A percentile compares a stretch with the other conserved stretches of the same genome.
Evolutionary conservation across 2,113 vertebrate genomes (phyloP).

Genomic region (Octodon degus): DNA sequence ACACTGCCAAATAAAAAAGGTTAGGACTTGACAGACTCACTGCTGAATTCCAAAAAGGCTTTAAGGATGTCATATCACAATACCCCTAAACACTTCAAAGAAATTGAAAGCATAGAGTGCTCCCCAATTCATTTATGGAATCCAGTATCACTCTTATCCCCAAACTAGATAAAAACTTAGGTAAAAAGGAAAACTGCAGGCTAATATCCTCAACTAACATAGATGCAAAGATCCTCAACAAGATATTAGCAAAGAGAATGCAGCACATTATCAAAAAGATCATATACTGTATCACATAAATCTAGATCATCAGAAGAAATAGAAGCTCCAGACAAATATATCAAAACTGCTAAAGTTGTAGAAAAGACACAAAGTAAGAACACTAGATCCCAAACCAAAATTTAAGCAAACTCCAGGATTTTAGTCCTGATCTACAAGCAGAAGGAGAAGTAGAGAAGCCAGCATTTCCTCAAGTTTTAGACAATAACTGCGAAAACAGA

Average conservation of each 20-base stretch:
- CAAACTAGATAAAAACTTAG: background rate
- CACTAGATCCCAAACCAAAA: constrained; percentile 57
- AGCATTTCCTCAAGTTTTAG: constrained; percentile 74
- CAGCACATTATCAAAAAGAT: background rate
- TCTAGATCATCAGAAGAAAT: constrained; percentile 44
- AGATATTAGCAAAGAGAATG: background rate
- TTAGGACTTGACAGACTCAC: background rate
- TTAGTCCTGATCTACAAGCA: constrained; percentile 90
- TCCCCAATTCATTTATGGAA: background rate
- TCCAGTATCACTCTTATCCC: background rate
- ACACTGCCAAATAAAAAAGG: background rate
- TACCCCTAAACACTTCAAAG: background rate
- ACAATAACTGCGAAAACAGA: constrained; percentile 75
- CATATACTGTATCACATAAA: background rate
- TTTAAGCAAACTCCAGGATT: constrained; percentile 81
- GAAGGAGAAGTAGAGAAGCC: constrained; percentile 69
- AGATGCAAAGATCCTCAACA: background rate
- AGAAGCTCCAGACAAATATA: constrained; percentile 65
- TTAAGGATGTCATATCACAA: background rate
- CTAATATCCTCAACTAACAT: background rate
- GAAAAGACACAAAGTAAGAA: constrained; percentile 65
- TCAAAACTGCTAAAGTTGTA: constrained; percentile 48
- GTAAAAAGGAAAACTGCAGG: background rate
- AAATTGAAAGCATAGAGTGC: background rate
- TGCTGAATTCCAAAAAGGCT: background rate